Conservation (phyloP, 2,113 vertebrate species). For the Prunella fulvescens region DNA sequence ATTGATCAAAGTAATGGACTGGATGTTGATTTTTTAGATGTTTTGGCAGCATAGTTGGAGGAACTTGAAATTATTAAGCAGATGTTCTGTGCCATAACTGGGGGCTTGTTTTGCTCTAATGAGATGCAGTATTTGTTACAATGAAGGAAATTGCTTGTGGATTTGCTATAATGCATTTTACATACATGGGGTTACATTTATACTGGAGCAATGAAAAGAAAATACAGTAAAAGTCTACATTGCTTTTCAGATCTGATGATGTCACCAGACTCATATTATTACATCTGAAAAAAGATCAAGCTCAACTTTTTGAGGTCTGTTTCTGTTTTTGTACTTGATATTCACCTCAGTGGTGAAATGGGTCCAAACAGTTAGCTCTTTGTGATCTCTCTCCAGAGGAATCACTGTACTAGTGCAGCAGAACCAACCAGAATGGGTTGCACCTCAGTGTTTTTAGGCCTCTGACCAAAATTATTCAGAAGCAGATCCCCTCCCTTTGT, state of each 20-base stretch:
- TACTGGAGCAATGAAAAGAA: conserved; percentile 33
- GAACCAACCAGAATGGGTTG: background rate
- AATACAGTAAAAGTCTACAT: conserved; percentile 33
- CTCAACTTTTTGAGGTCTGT: conserved; percentile 31
- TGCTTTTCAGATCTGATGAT: conserved; percentile 61
- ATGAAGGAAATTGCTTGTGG: conserved; percentile 52
- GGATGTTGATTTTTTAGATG: conserved; percentile 11
- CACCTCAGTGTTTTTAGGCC: background rate
- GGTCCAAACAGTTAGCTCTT: conserved; percentile 10
- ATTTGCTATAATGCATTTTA: conserved; percentile 68
- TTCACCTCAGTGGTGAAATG: background rate
- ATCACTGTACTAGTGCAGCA: conserved; percentile 1
- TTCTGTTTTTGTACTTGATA: conserved; percentile 49
- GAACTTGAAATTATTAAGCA: conserved; percentile 67
- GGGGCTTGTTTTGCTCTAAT: conserved; percentile 53
- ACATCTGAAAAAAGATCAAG: conserved; percentile 6
- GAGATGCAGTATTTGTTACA: conserved; percentile 59
- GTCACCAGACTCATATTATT: conserved; percentile 46
- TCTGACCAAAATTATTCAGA: background rate
- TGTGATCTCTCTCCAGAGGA: conserved; percentile 34
- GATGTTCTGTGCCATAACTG: conserved; percentile 52
- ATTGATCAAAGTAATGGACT: background rate
- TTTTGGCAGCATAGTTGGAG: conserved; percentile 28
- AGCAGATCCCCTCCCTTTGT: background rate
- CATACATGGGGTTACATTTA: conserved; percentile 26